phyloP scores from a whole-genome alignment of 1,140 invertebrate genomes.

The Holcopasites calliopsidis region DNA sequence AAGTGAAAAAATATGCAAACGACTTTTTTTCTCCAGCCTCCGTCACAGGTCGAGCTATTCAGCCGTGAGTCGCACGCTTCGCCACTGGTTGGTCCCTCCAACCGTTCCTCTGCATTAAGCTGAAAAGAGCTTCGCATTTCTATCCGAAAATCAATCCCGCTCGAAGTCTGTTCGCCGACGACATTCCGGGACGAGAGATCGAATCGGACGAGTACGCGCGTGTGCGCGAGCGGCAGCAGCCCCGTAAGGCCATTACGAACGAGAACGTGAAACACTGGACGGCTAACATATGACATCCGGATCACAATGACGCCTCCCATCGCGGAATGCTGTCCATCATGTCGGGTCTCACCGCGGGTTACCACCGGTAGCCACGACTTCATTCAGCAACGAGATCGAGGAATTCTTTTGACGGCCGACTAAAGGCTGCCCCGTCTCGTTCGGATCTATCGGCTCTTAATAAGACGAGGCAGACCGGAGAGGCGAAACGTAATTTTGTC shows the following conservation, averaged over 20 bases:
- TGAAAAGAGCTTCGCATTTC: neutral
- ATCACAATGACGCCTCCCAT: slow-evolving; percentile 63
- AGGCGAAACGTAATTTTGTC: slow-evolving; percentile 53
- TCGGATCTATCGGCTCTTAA: slow-evolving; percentile 53
- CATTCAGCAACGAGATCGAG: slow-evolving; percentile 60
- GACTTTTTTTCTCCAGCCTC: slow-evolving; percentile 25
- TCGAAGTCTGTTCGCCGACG: neutral
- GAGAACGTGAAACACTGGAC: slow-evolving; percentile 53
- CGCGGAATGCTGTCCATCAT: slow-evolving; percentile 60
- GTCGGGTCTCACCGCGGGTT: slow-evolving; percentile 58
- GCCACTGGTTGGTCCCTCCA: neutral
- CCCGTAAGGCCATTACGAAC: slow-evolving; percentile 15
- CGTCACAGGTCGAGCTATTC: slow-evolving; percentile 28
- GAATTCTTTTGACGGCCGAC: slow-evolving; percentile 53
- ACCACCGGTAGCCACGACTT: slow-evolving; percentile 62
- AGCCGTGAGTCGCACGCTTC: slow-evolving; percentile 17
- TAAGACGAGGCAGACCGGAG: slow-evolving; percentile 23
- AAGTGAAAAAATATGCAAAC: slow-evolving; percentile 57
- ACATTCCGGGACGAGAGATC: neutral
- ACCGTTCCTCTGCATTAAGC: no score
- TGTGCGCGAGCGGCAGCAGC: no score
- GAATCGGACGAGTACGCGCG: no score
- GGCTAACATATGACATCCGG: slow-evolving; percentile 60
- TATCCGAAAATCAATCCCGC: neutral
- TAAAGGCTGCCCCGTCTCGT: slow-evolving; percentile 40